Base-by-base conservation (phyloP, 2,113 vertebrate species). In the Myotis lucifugus region DNA sequence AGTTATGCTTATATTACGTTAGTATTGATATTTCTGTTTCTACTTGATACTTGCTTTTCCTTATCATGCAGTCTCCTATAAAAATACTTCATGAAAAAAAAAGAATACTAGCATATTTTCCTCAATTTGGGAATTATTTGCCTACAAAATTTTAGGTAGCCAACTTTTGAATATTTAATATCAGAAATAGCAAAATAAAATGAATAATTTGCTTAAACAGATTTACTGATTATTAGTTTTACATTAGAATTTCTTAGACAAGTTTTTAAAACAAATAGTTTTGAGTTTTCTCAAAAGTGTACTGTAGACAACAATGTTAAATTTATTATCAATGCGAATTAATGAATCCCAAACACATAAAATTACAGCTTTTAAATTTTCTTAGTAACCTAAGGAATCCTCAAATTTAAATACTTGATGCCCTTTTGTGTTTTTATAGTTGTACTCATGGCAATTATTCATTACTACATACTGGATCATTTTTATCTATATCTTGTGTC, bases 401-500 rank as follows among this genome's bases (percentile, higher is more conserved):
- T 98, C 77, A 74, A 70, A 97, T 97, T 98, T 96, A 96, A 98
- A 10, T 96, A 88, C 95, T 96, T 84, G 89, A 93, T 98, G 96
- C 96, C 97, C 97, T 98, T 98, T 98, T 69, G 96, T 97, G 93
- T 98, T 98, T 88, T 81, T 85, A 96, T 42, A 91, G 73, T 97
- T 85, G 95, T 96, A 96, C 32, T 34, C 93, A 95, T 97, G 97
- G 85, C 95, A 96, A 91, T 98, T 98, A 98, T 93, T 98, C 97
- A 98, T 91, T 96, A 67, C 82, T 91, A 78, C 56, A 50, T 97
- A 98, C 98, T 98, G 97, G 94, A 98, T 98, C 97, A 93, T 98
- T 98, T 98, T 98, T 98, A 98, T 98, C 98, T 98, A 90, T 34
- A 93, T 97, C 61, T 72, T 97, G 19, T 95, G 87, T 98, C 94